A percentile compares a stretch with the other conserved stretches of the same genome.
Evolutionary conservation across 2,797 vertebrate genomes (phyloP).

Genomic region (Microtus agrestis): DNA sequence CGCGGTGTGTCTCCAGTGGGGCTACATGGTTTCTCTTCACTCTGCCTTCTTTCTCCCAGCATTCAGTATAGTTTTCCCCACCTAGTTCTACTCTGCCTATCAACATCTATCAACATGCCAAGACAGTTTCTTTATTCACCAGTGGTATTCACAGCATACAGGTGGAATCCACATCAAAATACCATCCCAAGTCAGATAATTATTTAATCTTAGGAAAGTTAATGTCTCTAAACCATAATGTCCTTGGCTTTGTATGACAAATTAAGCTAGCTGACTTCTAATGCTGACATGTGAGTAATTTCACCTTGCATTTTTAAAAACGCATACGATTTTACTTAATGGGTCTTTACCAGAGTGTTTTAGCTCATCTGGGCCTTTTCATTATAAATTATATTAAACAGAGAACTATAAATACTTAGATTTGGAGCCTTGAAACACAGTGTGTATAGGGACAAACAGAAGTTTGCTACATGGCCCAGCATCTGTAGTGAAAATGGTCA

Average conservation of each 20-base stretch:
- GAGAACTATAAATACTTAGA: constrained; percentile 1
- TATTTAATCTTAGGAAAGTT: neutral
- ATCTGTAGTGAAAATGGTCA: constrained; percentile 26
- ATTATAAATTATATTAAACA: constrained; percentile 9
- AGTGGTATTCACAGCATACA: no score
- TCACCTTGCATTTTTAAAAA: neutral
- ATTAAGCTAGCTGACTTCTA: neutral
- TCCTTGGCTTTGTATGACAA: constrained; percentile 26
- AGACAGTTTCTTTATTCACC: no score
- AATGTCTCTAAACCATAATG: constrained; percentile 33
- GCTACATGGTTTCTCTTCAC: no score
- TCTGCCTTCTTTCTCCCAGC: no score
- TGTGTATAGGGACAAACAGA: neutral
- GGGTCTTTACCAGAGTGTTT: neutral
- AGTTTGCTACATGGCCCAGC: neutral
- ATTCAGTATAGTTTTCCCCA: no score
- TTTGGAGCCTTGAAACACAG: neutral
- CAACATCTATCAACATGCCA: no score
- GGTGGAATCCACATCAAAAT: no score
- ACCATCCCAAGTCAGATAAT: neutral
- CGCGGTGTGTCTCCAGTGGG: no score
- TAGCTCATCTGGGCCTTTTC: neutral
- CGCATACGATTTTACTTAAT: neutral
- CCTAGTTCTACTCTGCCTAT: no score
- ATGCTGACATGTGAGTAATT: neutral